Evolutionary conservation across 2,888 invertebrate species (phyloP), one percentile per base, ranked within the genome.

Genomic region (Bruchidius siliquastri): DNA sequence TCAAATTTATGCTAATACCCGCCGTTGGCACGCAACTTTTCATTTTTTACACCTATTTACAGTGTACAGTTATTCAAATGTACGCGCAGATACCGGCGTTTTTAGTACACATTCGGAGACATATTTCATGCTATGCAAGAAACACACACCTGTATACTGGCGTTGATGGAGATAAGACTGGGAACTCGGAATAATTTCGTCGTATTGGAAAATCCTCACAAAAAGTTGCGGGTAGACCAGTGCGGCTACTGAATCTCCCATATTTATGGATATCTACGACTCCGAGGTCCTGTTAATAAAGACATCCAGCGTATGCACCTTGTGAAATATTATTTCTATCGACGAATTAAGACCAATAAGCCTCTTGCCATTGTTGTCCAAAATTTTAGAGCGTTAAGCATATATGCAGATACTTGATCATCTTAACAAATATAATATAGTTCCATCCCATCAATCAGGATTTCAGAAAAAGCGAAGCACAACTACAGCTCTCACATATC

Each of bases 1-100:
- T 85, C 85, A 81, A 81, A 81, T 82, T 81, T 84, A 85, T 85
- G 84, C 80, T 83, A 85, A 84, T 85, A 67, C 20, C 22, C 22
- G 74, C 77, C 77, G 77, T 76, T 76, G 79, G 80, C 83, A 83
- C 82, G 83, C 82, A 82, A 83, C 81, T 82, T 81, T 80, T 79
- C 78, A 82, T 82, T 83, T 82, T 82, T 79, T 80, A 81, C 81
- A 80, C 78, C 78, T 79, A 79, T 80, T 76, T 78, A 76, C 75
- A 74, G 30, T 67, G 69, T 67, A 69, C 67, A 26, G 74, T 73
- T 75, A 76, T 76, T 77, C 74, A 75, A 75, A 77, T 72, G 67
- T 68, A 68, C 68, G 21, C 21, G 68, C 68, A 68, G 68, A 68
- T 68, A 68, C 21, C 6, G 22, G 20, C 21, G 68, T 68, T 68